Evolutionary conservation across 2,113 vertebrate species (phyloP).

Genomic region (Platysternon megacephalum): DNA sequence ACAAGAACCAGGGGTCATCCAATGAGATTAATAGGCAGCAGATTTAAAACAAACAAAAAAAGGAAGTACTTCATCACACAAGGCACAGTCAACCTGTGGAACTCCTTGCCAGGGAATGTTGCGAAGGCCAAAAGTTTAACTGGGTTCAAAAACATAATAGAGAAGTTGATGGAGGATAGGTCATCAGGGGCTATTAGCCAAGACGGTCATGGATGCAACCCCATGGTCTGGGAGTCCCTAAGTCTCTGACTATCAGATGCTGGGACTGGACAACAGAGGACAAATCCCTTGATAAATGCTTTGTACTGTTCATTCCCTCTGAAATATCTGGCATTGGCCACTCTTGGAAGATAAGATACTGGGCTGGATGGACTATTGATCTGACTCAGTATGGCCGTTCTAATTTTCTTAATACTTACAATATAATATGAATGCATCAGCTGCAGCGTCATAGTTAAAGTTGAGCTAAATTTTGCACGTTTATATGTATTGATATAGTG

Average conservation of each 20-base stretch:
- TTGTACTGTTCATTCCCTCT: neutral
- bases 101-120: neutral
- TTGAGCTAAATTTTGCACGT: fast-evolving
- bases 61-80: neutral
- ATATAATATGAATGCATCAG: neutral
- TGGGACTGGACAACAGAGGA: neutral
- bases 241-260: neutral
- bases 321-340: neutral
- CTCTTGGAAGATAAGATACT: neutral
- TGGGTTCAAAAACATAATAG: neutral
- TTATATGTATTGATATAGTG: neutral
- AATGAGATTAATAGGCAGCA: neutral
- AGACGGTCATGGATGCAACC: neutral
- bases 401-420: neutral
- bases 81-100: neutral
- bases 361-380: neutral
- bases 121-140: neutral
- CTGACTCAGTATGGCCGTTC: neutral
- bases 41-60: neutral
- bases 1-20: too few species aligned
- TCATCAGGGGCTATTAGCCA: neutral
- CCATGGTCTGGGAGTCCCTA: neutral
- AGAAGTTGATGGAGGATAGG: neutral
- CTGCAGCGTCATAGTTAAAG: neutral
- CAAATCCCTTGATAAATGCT: neutral